Evolutionary conservation across 2,888 invertebrate species (phyloP), one percentile per base, ranked within the genome.

Genomic region (Lasioglossum marginatum): DNA sequence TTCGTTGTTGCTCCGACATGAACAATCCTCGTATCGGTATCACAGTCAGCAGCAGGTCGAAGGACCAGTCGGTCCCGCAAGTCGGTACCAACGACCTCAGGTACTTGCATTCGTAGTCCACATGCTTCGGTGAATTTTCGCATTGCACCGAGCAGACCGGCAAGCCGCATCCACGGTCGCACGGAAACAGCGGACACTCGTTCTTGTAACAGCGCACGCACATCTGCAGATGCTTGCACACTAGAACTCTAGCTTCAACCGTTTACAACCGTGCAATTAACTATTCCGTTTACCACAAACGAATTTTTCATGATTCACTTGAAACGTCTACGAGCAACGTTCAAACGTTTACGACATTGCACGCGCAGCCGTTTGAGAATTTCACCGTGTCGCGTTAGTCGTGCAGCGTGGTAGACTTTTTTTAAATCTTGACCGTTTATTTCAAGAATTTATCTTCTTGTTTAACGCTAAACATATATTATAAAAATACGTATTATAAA

Each of bases 61-160:
- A 87, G 12, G 94, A 95, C 94, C 95, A 95, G 87, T 90, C 86
- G n/a, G 92, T 88, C 0, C 91, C 93, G 27, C 92, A 93, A 8
- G 95, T 96, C 75, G 96, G 96, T 87, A 95, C 93, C 96, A 97
- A 97, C 79, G 95, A 95, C 71, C 95, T 95, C 88, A 97, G 96
- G 73, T 97, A 95, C 71, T 95, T 94, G 94, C 98, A 98, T 93
- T 98, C 98, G 73, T 95, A 95, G 72, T 94, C 93, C 2, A 43
- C 76, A 95, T 98, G 98, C 40, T 92, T 89, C 57, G 94, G 92
- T 8, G 96, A 96, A 89, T 96, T 96, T 93, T 97, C 96, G 94
- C 98, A 98, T 83, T 95, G 93, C 79, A 95, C 95, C 16, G 97
- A 96, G 94, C 98, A 98, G 66, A 98, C 95, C 31, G 97, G 96